These are phyloP conservation scores for Lithodes maja DNA, from an alignment of 2,888 invertebrate genomes.

Conservation along the genomic window DNA sequence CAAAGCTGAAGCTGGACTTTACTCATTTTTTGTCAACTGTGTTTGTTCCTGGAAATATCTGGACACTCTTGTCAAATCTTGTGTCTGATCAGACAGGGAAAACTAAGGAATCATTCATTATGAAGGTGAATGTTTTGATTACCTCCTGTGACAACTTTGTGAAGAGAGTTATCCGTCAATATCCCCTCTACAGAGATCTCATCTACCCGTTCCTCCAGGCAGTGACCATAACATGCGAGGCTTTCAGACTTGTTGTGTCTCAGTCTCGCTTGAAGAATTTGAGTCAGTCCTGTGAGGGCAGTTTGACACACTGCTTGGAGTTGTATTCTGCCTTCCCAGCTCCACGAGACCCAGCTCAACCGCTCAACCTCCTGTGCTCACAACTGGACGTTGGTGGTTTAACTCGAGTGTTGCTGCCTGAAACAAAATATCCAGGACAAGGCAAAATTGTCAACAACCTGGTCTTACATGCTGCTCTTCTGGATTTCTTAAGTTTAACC, in stretches of 20 bases:
- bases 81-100: neutral
- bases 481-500: slow-evolving; percentile 54
- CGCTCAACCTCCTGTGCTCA: slow-evolving; percentile 46
- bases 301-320: slow-evolving; percentile 32
- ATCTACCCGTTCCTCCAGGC: slow-evolving; percentile 83
- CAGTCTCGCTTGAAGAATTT: slow-evolving; percentile 22
- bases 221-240: slow-evolving; percentile 65
- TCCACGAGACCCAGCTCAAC: slow-evolving; percentile 44
- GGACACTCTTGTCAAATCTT: slow-evolving; percentile 52
- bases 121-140: slow-evolving; percentile 71
- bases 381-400: slow-evolving; percentile 20
- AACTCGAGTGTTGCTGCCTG: slow-evolving; percentile 34
- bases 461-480: slow-evolving; percentile 45
- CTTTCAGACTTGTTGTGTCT: slow-evolving; percentile 44
- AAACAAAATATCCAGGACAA: slow-evolving; percentile 44
- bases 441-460: slow-evolving; percentile 35
- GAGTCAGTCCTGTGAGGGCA: slow-evolving; percentile 26
- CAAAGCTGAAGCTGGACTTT: slow-evolving; percentile 74
- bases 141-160: slow-evolving; percentile 78
- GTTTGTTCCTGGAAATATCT: slow-evolving; percentile 63
- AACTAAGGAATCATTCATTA: slow-evolving; percentile 11
- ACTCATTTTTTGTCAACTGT: slow-evolving; percentile 67
- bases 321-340: slow-evolving; percentile 58
- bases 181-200: slow-evolving; percentile 85
- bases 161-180: slow-evolving; percentile 72